phyloP scores from a whole-genome alignment of 53 echinoderm and acorn worm genomes.

The Stichopus horrens region DNA sequence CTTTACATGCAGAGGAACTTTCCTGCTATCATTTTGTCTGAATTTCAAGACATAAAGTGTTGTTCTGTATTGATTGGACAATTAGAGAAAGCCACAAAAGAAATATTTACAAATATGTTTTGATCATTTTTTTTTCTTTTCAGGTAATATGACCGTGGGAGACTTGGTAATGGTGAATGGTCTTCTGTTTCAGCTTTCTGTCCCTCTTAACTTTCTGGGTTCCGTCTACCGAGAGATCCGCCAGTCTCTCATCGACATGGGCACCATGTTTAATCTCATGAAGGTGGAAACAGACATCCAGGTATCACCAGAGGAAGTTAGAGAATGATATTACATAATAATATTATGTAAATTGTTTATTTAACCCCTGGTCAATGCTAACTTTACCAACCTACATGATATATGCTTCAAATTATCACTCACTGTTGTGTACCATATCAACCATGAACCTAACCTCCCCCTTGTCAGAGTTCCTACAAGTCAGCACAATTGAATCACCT shows the following conservation, averaged over 20 bases:
- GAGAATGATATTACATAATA: neutral
- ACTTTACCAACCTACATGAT: neutral
- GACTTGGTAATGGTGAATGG: slow-evolving; percentile 99
- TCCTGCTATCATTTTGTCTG: neutral
- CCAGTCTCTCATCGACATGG: slow-evolving; percentile 97
- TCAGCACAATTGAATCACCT: too few relatives aligned
- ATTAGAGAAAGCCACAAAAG: neutral
- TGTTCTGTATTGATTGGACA: neutral
- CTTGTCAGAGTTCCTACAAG: too few relatives aligned
- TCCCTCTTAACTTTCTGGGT: slow-evolving; percentile 96
- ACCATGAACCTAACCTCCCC: too few relatives aligned
- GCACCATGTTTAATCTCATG: slow-evolving; percentile 92
- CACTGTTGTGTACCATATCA: neutral
- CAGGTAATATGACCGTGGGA: slow-evolving; percentile 85
- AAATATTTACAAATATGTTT: neutral
- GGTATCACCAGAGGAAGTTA: slow-evolving; percentile 49
- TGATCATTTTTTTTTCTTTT: neutral
- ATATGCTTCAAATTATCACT: too few relatives aligned
- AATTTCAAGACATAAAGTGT: neutral
- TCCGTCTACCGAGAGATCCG: slow-evolving; percentile 95
- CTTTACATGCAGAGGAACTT: too few relatives aligned
- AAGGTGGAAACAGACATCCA: slow-evolving; percentile 79
- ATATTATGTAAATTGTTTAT: neutral
- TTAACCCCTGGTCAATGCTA: neutral
- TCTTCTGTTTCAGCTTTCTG: slow-evolving; percentile 82